Conservation (phyloP, 2,113 vertebrate species). For the Miniopterus natalensis region DNA sequence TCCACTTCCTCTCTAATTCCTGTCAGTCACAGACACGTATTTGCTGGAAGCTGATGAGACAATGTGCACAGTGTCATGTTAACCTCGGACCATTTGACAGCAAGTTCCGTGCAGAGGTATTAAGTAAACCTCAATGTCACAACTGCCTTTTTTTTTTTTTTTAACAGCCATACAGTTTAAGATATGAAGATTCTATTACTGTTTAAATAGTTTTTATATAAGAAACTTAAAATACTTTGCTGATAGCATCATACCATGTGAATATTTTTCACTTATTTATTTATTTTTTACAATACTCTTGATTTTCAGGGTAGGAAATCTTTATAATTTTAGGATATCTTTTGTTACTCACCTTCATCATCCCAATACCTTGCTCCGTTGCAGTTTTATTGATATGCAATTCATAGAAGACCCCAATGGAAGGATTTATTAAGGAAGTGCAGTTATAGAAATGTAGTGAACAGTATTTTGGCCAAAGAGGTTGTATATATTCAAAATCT, state of each 20-base stretch:
- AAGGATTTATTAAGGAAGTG: conserved; percentile 42
- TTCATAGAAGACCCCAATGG: not conserved
- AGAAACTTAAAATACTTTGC: not conserved
- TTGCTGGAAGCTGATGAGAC: not conserved
- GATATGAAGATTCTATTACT: not conserved
- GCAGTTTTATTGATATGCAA: not conserved
- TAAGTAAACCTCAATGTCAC: not conserved
- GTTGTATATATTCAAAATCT: not conserved
- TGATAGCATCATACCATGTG: not conserved
- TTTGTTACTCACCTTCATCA: not conserved
- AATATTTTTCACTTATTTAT: not conserved
- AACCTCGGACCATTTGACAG: not conserved
- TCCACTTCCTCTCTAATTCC: not conserved
- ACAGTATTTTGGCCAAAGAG: not conserved
- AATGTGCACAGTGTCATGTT: not conserved
- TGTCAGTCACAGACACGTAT: not conserved
- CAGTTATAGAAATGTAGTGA: not conserved
- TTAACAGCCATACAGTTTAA: not conserved
- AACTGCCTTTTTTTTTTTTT: not conserved
- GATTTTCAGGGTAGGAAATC: not conserved
- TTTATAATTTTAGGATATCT: conserved; percentile 21
- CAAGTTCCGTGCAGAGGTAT: not conserved
- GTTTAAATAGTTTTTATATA: not conserved
- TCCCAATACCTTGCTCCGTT: not conserved
- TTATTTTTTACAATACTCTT: not conserved